Conservation (phyloP, 2,797 vertebrate species). For the Chloroceryle amazona region DNA sequence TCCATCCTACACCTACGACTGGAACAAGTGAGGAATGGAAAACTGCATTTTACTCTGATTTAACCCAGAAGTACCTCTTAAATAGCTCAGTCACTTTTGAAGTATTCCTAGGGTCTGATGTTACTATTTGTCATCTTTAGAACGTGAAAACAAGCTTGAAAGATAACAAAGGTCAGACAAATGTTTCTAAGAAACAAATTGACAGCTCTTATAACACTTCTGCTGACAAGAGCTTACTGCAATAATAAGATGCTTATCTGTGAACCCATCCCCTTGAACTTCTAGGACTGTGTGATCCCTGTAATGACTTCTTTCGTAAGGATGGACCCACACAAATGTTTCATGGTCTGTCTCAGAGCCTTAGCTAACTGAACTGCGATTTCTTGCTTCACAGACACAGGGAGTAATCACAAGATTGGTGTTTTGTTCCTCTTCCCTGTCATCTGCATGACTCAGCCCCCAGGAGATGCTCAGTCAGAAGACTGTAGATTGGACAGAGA, state of each 20-base stretch:
- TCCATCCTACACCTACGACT: neutral
- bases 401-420: neutral
- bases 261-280: neutral
- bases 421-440: neutral
- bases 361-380: neutral
- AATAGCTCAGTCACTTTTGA: neutral
- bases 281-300: neutral
- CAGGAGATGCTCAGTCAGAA: neutral
- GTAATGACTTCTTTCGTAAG: neutral
- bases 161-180: conserved; percentile 1
- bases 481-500: neutral
- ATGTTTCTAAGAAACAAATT: conserved; percentile 6
- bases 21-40: neutral
- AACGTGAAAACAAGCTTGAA: conserved; percentile 16
- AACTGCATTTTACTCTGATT: neutral
- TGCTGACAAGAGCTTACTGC: neutral
- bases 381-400: neutral
- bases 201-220: neutral
- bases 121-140: neutral
- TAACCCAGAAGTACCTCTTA: neutral
- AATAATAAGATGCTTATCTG: neutral
- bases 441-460: neutral
- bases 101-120: neutral
- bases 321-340: neutral
- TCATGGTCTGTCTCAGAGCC: neutral